Conservation (phyloP, 2,888 invertebrate species). For the Pseudococcus longispinus region DNA sequence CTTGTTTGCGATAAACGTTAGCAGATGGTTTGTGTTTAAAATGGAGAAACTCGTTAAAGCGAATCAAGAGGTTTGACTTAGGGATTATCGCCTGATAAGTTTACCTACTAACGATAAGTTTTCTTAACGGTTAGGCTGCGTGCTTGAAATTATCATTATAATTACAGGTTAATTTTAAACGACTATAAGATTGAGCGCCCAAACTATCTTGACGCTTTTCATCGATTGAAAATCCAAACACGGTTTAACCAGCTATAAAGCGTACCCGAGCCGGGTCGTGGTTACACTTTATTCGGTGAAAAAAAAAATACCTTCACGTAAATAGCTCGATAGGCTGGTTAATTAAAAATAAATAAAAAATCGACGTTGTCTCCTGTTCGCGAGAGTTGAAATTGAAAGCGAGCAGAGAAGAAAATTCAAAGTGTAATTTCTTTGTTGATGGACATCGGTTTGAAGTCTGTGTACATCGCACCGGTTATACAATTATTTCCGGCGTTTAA, state of each 20-base stretch:
- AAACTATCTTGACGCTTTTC: slow-evolving; percentile 17
- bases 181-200: slow-evolving; percentile 10
- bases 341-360: slow-evolving; percentile 41
- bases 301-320: neutral
- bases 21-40: slow-evolving; percentile 22
- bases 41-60: slow-evolving; percentile 39
- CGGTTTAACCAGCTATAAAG: slow-evolving; percentile 16
- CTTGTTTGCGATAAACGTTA: slow-evolving; percentile 18
- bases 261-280: neutral
- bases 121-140: slow-evolving; percentile 14
- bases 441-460: neutral
- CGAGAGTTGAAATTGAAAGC: slow-evolving; percentile 9
- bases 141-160: slow-evolving; percentile 37
- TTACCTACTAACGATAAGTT: slow-evolving; percentile 3
- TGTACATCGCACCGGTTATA: slow-evolving; percentile 35
- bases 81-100: slow-evolving; percentile 35
- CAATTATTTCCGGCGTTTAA: slow-evolving; percentile 45
- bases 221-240: slow-evolving; percentile 35
- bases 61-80: slow-evolving; percentile 12
- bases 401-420: slow-evolving; percentile 26
- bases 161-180: slow-evolving; percentile 41
- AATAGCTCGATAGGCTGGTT: neutral
- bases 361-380: neutral
- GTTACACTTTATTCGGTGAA: neutral
- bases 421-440: slow-evolving; percentile 38